Evolutionary conservation across 1,140 invertebrate species (phyloP).

Genomic region (Homarus americanus): DNA sequence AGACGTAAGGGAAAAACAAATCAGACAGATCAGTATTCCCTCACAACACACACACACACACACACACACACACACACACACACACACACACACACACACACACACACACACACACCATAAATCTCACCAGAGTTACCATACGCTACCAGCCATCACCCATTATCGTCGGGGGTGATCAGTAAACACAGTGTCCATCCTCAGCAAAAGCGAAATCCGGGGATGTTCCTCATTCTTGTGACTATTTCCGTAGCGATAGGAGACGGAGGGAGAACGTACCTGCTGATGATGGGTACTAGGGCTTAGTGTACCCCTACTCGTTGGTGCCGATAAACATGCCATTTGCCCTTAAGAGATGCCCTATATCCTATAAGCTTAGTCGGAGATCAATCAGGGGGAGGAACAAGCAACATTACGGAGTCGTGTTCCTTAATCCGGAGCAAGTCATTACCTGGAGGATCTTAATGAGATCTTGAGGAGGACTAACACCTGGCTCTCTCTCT

Average conservation of each 20-base stretch:
- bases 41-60: conserved; percentile 8
- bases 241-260: not conserved
- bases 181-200: conserved; percentile 28
- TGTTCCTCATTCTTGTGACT: not conserved
- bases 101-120: conserved; percentile 1
- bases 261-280: not conserved
- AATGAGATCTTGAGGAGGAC: conserved; percentile 48
- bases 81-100: not conserved
- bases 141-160: conserved; percentile 6
- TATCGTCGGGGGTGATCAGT: conserved; percentile 20
- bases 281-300: not conserved
- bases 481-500: conserved; percentile 2
- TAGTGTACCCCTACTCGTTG: not conserved
- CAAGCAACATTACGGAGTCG: conserved; percentile 28
- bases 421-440: conserved; percentile 36
- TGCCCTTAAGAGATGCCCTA: not conserved
- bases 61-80: not conserved
- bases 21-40: no score
- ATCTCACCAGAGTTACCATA: conserved; percentile 20
- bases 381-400: not conserved
- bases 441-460: conserved; percentile 26
- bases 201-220: conserved; percentile 22
- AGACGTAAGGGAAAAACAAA: no score
- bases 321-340: not conserved
- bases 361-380: not conserved